Conservation (phyloP, 2,888 invertebrate species). For the Pseudanteris insignis region DNA sequence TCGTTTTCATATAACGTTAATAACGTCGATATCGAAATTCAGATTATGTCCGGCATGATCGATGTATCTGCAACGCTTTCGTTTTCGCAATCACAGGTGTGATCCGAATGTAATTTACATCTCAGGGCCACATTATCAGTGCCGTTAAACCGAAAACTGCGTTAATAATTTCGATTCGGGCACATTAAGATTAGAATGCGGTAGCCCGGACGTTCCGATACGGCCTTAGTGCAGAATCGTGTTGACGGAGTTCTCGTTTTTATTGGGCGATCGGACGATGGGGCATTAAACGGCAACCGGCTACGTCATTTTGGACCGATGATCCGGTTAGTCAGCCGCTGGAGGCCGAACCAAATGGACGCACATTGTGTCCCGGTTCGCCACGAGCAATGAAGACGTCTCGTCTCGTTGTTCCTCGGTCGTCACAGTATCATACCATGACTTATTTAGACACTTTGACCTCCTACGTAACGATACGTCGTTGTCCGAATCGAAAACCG, state of each 20-base stretch:
- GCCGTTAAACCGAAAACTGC: constrained; percentile 9
- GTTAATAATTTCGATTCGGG: constrained; percentile 18
- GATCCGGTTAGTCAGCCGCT: constrained; percentile 53
- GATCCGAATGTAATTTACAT: constrained; percentile 5
- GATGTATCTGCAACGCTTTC: background rate
- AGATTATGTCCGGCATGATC: no score
- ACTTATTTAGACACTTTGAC: constrained; percentile 2
- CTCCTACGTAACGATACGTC: background rate
- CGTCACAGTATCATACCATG: background rate
- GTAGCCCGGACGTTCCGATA: constrained; percentile 10
- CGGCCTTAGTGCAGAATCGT: constrained; percentile 37
- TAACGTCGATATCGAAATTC: no score
- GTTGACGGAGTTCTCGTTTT: constrained; percentile 27
- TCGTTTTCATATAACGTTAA: no score
- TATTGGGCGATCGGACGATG: constrained; percentile 26
- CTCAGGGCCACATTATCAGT: background rate
- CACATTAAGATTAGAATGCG: constrained; percentile 28
- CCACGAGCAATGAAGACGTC: constrained; percentile 41
- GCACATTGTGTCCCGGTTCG: constrained; percentile 48
- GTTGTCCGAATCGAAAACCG: background rate
- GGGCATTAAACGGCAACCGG: constrained; percentile 25
- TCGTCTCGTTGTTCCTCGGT: constrained; percentile 8
- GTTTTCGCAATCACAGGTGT: constrained; percentile 2
- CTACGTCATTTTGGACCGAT: constrained; percentile 49
- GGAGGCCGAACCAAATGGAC: constrained; percentile 51